A percentile compares a stretch with the other conserved stretches of the same genome.
Conservation (phyloP, 1,140 invertebrate genomes). For the Episyrphus balteatus region DNA sequence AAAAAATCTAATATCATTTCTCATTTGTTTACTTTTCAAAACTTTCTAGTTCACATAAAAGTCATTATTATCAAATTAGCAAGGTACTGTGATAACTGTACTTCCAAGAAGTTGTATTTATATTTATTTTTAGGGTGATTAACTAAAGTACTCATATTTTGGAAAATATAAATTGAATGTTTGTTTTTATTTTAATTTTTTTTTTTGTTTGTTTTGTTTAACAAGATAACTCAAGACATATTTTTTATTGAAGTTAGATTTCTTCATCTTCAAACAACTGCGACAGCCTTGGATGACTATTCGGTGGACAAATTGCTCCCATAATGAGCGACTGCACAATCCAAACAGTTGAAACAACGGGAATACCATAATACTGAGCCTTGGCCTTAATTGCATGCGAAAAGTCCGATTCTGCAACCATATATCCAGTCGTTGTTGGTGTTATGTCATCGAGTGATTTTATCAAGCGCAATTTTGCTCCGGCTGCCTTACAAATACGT, state of each 20-base stretch:
- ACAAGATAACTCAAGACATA: too few relatives aligned
- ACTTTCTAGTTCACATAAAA: too few relatives aligned
- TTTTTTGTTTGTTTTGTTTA: too few relatives aligned
- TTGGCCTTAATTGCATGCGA: constrained; percentile 43
- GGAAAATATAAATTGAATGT: too few relatives aligned
- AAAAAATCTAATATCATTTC: too few relatives aligned
- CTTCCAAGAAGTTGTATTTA: too few relatives aligned
- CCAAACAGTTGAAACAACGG: constrained; percentile 47
- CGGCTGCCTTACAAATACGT: constrained; percentile 45
- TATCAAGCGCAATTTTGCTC: constrained; percentile 36
- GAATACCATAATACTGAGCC: constrained; percentile 41
- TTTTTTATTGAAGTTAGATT: background rate
- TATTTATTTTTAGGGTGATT: too few relatives aligned
- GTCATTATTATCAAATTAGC: too few relatives aligned
- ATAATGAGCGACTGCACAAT: constrained; percentile 47
- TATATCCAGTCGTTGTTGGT: constrained; percentile 37
- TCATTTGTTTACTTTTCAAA: too few relatives aligned
- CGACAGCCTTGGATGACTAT: constrained; percentile 16
- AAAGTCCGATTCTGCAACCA: constrained; percentile 44
- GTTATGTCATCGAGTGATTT: constrained; percentile 29
- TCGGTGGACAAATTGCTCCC: constrained; percentile 37
- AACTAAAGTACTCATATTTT: too few relatives aligned
- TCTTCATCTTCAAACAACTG: background rate
- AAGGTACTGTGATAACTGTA: too few relatives aligned
- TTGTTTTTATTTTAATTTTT: too few relatives aligned